phyloP scores from a whole-genome alignment of 2,113 vertebrate genomes.

The Panthera uncia region DNA sequence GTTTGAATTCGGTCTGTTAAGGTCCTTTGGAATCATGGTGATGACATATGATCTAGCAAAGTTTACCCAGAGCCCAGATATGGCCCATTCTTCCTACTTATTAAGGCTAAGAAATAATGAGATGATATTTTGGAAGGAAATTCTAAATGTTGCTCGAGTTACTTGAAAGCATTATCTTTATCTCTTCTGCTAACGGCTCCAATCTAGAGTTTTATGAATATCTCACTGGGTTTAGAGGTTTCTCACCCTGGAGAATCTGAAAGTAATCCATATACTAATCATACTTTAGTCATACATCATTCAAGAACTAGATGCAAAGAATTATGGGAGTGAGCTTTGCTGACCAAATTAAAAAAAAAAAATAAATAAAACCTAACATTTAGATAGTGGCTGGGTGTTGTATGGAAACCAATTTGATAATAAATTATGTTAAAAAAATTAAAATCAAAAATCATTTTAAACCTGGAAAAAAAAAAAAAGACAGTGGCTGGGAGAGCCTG shows the following conservation, averaged over 20 bases:
- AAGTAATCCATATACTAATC: background rate
- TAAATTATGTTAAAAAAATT: too few relatives aligned
- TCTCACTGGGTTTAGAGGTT: background rate
- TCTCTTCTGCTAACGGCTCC: background rate
- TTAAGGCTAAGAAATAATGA: constrained; percentile 45
- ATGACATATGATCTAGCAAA: background rate
- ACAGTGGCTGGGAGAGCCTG: too few relatives aligned
- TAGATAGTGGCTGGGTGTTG: too few relatives aligned
- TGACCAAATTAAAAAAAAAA: background rate
- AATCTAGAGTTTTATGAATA: background rate
- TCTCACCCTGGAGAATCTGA: background rate
- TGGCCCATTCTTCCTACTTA: background rate
- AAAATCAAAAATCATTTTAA: too few relatives aligned
- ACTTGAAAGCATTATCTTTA: background rate
- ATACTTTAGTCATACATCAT: background rate
- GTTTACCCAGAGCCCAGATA: background rate
- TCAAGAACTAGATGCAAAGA: background rate
- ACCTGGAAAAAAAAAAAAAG: too few relatives aligned
- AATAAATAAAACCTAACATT: background rate
- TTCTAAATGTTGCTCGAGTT: background rate
- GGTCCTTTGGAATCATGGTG: background rate
- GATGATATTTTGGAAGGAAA: constrained; percentile 29
- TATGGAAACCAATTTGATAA: too few relatives aligned
- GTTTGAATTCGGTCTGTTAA: background rate
- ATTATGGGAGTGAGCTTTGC: background rate